Evolutionary conservation across 2,888 invertebrate genomes (phyloP), one percentile per base, ranked within the genome.

Genomic region (Aquatica leii): DNA sequence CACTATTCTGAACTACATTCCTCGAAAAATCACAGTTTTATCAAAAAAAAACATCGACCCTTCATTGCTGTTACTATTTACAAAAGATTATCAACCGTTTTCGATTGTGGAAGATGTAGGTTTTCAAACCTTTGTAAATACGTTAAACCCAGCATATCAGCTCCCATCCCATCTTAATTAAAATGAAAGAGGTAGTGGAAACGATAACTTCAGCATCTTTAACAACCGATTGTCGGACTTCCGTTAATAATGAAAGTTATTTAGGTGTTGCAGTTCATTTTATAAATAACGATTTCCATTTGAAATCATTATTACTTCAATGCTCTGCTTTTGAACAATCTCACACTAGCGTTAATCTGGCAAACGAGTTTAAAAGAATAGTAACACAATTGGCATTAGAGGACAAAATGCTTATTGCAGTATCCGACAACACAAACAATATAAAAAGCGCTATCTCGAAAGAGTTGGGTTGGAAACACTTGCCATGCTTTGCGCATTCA

Each of bases 141-240:
- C 17, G 20, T 56, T 70, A 37, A 67, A 70, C 59, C 67, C 68
- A 0, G 50, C 62, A n/a, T 71, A 69, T 51, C 34, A 55, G 35
- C 55, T 72, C 37, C 69, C 71, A n/a, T n/a, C n/a, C n/a, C n/a
- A n/a, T n/a, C n/a, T n/a, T n/a, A n/a, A n/a, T n/a, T 66, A 20
- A 61, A 67, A 35, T 61, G 11, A 65, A 61, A 66, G 31, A 57
- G 14, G 41, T 63, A 11, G 12, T 60, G 0, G 55, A 55, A 53
- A 54, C 50, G 4, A 68, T 68, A 41, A 48, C 59, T 37, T 58
- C 59, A 40, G 66, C 72, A 12, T 66, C 70, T 54, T 12, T 77
- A 37, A 77, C 76, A 20, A 75, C 74, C 4, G 77, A 77, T 65
- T 70, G 71, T 50, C 76, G 76, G 76, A 75, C 76, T 12, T 77